A percentile compares a stretch with the other conserved stretches of the same genome.
These are phyloP conservation scores for Tachina grossa DNA, from an alignment of 2,888 invertebrate species.

Conservation along the genomic window DNA sequence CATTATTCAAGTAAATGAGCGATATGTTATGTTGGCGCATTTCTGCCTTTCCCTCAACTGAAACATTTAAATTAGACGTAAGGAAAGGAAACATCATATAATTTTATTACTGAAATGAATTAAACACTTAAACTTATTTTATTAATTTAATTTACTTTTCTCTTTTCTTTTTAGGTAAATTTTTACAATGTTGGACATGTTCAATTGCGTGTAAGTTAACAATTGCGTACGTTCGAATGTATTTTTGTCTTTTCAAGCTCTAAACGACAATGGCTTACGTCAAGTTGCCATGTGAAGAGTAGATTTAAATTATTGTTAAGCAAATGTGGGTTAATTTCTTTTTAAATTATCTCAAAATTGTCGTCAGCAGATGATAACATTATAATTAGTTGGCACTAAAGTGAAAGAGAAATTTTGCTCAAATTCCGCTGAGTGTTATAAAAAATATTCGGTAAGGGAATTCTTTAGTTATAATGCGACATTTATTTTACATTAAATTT, in stretches of 20 bases:
- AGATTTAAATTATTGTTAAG: not conserved
- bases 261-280: not conserved
- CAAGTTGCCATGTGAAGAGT: not conserved
- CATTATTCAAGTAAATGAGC: too few species aligned
- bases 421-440: too few species aligned
- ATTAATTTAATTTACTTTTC: constrained; percentile 20
- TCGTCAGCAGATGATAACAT: not conserved
- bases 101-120: constrained; percentile 20
- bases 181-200: not conserved
- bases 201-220: constrained; percentile 26
- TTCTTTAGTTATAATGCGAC: too few species aligned
- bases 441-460: too few species aligned
- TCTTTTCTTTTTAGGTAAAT: constrained; percentile 54
- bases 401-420: too few species aligned
- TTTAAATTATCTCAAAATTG: not conserved
- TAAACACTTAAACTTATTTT: constrained; percentile 10
- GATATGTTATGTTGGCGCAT: too few species aligned
- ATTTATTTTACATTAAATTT: too few species aligned
- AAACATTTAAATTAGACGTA: not conserved
- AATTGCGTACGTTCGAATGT: not conserved
- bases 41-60: not conserved
- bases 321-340: not conserved
- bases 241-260: not conserved
- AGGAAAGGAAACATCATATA: constrained; percentile 2
- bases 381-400: not conserved